Evolutionary conservation across 53 echinoderm and acorn worm genomes (phyloP).

Genomic region (Astropecten irregularis): DNA sequence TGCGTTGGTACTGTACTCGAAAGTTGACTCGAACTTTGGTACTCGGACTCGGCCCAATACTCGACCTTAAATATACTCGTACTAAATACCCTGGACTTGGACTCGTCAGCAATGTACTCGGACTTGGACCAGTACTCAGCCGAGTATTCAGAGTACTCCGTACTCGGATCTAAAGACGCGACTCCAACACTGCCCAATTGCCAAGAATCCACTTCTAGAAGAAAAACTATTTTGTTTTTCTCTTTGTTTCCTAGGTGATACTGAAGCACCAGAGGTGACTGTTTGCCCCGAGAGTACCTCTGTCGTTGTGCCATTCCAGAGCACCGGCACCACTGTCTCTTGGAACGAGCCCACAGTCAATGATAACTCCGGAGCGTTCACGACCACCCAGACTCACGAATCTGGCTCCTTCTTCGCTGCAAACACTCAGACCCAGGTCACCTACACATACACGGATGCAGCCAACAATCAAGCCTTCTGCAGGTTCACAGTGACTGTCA

Average conservation of each 20-base stretch:
- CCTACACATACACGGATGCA: constrained; percentile 63
- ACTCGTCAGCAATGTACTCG: too few relatives aligned
- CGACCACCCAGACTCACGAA: constrained; percentile 31
- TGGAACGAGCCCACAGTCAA: constrained; percentile 67
- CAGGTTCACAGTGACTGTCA: constrained; percentile 58
- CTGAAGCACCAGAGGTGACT: constrained; percentile 38
- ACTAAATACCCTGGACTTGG: too few relatives aligned
- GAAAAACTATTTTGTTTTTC: background rate
- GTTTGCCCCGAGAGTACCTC: constrained; percentile 47
- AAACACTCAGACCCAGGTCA: constrained; percentile 60
- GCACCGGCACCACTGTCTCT: constrained; percentile 22
- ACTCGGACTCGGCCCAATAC: too few relatives aligned
- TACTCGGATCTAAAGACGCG: too few relatives aligned
- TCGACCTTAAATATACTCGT: too few relatives aligned
- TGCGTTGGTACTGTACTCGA: too few relatives aligned
- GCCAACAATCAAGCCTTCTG: constrained; percentile 58
- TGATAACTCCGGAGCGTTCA: constrained; percentile 52
- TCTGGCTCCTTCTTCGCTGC: constrained; percentile 43
- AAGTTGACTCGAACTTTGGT: too few relatives aligned
- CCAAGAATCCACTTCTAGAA: too few relatives aligned
- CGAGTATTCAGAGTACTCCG: too few relatives aligned
- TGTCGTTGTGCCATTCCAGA: constrained; percentile 8
- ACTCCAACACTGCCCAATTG: too few relatives aligned
- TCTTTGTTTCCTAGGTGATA: background rate
- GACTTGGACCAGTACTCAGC: too few relatives aligned